Percentiles rank a stretch among this genome's conserved stretches.
These are phyloP conservation scores for Etheostoma spectabile DNA, from an alignment of 2,113 vertebrate species.

Conservation along the genomic window DNA sequence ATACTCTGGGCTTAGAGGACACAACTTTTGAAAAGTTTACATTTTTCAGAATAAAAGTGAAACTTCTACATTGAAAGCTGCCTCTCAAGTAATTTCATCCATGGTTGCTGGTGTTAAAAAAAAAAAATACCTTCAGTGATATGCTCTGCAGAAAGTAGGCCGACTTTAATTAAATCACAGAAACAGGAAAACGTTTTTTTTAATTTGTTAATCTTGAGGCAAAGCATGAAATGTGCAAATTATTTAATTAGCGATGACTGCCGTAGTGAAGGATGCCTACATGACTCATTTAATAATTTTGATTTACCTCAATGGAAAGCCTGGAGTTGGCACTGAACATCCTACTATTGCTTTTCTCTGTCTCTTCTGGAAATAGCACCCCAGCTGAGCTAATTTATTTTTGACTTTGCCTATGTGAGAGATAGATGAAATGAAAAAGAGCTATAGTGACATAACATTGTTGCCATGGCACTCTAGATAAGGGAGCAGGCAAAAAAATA, in stretches of 20 bases:
- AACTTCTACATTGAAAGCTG: constrained; percentile 37
- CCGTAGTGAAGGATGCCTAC: constrained; percentile 47
- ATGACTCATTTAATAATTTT: constrained; percentile 65
- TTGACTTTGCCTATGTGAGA: constrained; percentile 36
- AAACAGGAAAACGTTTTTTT: constrained; percentile 56
- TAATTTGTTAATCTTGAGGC: constrained; percentile 71
- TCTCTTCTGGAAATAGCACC: constrained; percentile 54
- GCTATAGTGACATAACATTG: constrained; percentile 50
- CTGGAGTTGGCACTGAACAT: constrained; percentile 31
- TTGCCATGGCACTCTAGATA: constrained; percentile 38
- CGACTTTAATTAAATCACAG: constrained; percentile 70
- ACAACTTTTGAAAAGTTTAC: constrained; percentile 19
- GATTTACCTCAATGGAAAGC: constrained; percentile 54
- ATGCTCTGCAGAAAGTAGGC: constrained; percentile 61
- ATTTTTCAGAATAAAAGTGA: constrained; percentile 21
- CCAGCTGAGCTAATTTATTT: constrained; percentile 53
- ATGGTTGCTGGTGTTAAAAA: constrained; percentile 45
- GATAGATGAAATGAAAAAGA: constrained; percentile 48
- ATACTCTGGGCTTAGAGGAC: constrained; percentile 11
- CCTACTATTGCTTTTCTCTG: constrained; percentile 23
- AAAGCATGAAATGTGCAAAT: constrained; percentile 67
- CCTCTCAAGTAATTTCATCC: constrained; percentile 45
- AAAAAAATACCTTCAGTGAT: constrained; percentile 3
- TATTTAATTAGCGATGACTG: constrained; percentile 66
- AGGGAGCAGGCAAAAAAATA: constrained; percentile 24